These are phyloP conservation scores for Rhinolophus ferrumequinum DNA, from an alignment of 2,113 vertebrate species.

Conservation along the genomic window DNA sequence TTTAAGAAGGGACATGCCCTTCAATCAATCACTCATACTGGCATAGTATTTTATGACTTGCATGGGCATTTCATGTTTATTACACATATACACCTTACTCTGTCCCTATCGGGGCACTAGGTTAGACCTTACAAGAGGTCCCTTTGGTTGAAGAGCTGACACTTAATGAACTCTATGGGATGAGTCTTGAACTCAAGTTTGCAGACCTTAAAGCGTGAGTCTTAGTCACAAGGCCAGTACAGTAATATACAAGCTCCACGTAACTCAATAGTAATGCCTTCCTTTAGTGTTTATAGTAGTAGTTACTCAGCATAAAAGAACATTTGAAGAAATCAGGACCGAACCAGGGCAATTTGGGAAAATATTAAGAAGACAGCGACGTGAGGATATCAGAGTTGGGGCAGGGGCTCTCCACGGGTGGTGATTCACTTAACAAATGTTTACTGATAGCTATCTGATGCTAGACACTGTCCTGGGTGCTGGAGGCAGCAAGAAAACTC, in stretches of 20 bases:
- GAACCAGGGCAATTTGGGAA: neutral
- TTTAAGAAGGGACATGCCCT: neutral
- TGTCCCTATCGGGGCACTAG: neutral
- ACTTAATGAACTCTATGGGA: neutral
- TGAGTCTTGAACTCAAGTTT: neutral
- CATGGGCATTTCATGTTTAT: neutral
- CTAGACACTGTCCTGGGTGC: neutral
- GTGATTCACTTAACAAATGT: neutral
- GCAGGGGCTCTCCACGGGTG: neutral
- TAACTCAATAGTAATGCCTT: neutral
- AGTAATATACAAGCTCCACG: neutral
- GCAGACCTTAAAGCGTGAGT: neutral
- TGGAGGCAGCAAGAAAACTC: neutral
- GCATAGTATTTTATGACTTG: neutral
- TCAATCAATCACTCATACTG: neutral
- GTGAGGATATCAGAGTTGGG: neutral
- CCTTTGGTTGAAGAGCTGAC: neutral
- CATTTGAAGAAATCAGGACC: neutral
- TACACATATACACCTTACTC: neutral
- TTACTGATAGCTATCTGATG: neutral
- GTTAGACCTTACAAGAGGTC: neutral
- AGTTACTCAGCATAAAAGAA: neutral
- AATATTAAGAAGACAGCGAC: neutral
- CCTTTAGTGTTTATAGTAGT: neutral
- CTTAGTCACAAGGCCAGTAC: neutral